phyloP scores from a whole-genome alignment of 1,140 invertebrate genomes.

The Cheumatopsyche charites region DNA sequence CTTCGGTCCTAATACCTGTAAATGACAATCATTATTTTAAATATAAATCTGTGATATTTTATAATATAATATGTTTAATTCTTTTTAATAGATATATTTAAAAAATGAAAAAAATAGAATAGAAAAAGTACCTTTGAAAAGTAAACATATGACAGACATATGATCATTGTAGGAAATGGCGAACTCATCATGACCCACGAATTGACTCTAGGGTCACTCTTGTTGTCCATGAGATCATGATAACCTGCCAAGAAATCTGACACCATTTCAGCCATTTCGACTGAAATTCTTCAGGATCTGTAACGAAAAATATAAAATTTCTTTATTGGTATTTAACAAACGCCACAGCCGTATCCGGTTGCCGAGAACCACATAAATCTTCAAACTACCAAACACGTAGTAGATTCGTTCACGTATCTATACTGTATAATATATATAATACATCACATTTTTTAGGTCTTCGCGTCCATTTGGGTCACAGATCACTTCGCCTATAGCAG shows the following conservation, averaged over 20 bases:
- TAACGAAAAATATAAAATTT: not conserved
- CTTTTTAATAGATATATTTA: not conserved
- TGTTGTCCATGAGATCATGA: conserved; percentile 75
- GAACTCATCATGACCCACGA: conserved; percentile 85
- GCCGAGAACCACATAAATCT: too few species aligned
- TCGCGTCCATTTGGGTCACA: not conserved
- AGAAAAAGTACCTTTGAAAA: conserved; percentile 69
- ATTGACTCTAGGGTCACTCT: conserved; percentile 79
- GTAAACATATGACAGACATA: conserved; percentile 79
- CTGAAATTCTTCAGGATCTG: not conserved
- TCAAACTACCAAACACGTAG: too few species aligned
- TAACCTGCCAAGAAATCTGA: conserved; percentile 56
- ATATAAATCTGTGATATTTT: too few species aligned
- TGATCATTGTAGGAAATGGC: conserved; percentile 78
- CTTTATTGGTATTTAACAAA: too few species aligned
- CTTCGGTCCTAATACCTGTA: conserved; percentile 76
- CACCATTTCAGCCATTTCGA: conserved; percentile 50
- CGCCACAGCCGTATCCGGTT: too few species aligned
- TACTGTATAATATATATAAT: too few species aligned
- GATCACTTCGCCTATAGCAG: not conserved
- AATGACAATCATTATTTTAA: conserved; percentile 47
- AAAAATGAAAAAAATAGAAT: not conserved
- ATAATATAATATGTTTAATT: not conserved
- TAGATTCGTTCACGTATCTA: too few species aligned
- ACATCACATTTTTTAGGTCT: too few species aligned